Conservation (phyloP, 2,888 invertebrate species). For the Bhutanitis thaidina region DNA sequence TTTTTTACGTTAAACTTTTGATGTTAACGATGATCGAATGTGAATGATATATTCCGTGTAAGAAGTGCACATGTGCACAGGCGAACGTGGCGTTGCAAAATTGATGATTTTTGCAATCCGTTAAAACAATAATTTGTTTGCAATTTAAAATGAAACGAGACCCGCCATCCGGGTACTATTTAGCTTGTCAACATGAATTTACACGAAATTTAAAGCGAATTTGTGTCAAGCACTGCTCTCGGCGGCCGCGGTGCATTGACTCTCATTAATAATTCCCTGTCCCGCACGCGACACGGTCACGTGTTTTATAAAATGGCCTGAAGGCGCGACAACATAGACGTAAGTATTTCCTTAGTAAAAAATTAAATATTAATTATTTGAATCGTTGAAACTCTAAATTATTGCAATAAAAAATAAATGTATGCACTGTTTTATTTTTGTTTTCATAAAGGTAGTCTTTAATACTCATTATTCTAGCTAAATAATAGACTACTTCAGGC, state of each 20-base stretch:
- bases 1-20: no score
- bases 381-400: no score
- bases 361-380: no score
- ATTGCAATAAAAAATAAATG: no score
- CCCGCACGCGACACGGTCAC: slow-evolving; percentile 30
- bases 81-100: neutral
- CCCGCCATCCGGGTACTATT: slow-evolving; percentile 24
- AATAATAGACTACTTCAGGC: no score
- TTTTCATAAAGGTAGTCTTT: no score
- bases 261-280: slow-evolving; percentile 38
- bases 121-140: neutral
- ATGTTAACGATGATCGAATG: no score
- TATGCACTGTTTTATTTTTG: no score
- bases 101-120: neutral
- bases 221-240: slow-evolving; percentile 31
- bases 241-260: slow-evolving; percentile 34
- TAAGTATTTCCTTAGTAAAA: neutral
- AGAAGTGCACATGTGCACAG: no score
- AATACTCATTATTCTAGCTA: no score
- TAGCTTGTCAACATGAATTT: slow-evolving; percentile 28
- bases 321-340: slow-evolving; percentile 4
- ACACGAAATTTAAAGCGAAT: slow-evolving; percentile 25
- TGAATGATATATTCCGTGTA: no score
- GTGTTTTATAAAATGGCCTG: slow-evolving; percentile 31
- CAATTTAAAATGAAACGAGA: slow-evolving; percentile 23